Base-by-base conservation (phyloP, 2,797 vertebrate genomes). In the Hoplostethus atlanticus region DNA sequence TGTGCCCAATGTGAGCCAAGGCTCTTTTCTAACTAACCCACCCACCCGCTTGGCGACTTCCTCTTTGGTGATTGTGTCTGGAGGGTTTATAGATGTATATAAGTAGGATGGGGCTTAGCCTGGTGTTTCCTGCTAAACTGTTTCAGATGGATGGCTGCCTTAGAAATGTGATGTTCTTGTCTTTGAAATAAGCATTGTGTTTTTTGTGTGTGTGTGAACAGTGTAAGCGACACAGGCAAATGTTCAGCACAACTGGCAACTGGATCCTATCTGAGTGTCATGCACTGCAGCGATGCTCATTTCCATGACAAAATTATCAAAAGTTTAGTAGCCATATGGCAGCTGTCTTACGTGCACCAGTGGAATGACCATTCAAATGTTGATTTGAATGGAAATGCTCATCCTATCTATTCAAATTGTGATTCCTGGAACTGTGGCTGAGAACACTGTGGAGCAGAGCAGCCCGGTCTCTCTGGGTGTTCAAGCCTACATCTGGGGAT, bases 291-390 rank as follows among this genome's bases (percentile, higher is more conserved):
- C 80, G 66, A 56, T 4, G 60, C 74, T 73, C 76, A 71, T 89
- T 80, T 79, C 88, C 90, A 89, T 89, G 85, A 84, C 78, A 85
- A 89, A 89, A 80, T 75, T 84, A 86, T 88, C 83, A 78, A 78
- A 79, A 81, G 72, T 82, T 85, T 65, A 71, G 72, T 80, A 84
- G 80, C 81, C 73, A 70, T 81, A 78, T 81, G 87, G 81, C 74
- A 70, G 73, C 85, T 73, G 89, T 68, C 68, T 40, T 59, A 64
- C 58, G 48, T 77, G 77, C 79, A 78, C 83, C 72, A 74, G 66
- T n/a, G 15, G 85, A 83, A 87, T 75, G 76, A 61, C 76, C 77
- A 84, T 88, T 89, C 75, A 87, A 76, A 84, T 82, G 79, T 47
- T 74, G 80, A 84, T 84, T 89, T 87, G 79, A 86, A 88, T 87